Conservation (phyloP, 2,888 invertebrate genomes). For the Drosophila kokeensis region DNA sequence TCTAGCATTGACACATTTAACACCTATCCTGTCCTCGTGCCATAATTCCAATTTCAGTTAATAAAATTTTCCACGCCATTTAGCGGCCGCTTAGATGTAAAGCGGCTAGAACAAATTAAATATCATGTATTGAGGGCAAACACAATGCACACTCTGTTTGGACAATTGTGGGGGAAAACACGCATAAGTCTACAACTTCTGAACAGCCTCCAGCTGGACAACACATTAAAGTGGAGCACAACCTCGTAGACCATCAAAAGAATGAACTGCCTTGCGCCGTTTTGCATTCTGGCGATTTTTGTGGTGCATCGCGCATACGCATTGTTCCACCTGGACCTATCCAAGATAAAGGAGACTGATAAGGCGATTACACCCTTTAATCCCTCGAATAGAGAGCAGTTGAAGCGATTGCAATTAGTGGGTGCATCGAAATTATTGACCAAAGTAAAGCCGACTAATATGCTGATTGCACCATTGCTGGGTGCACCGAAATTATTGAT, state of each 20-base stretch:
- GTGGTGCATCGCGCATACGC: conserved; percentile 34
- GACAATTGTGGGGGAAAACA: conserved; percentile 68
- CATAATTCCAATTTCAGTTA: conserved; percentile 50
- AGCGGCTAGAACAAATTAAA: conserved; percentile 33
- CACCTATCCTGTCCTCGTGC: background rate
- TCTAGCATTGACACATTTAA: conserved; percentile 70
- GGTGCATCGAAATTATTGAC: background rate
- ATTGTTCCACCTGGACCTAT: conserved; percentile 3
- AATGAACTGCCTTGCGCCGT: conserved; percentile 49
- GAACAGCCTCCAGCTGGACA: conserved; percentile 31
- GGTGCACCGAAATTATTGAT: background rate
- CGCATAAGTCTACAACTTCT: conserved; percentile 26
- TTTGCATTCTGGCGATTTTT: conserved; percentile 23
- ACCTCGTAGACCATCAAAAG: conserved; percentile 24
- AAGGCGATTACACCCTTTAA: conserved; percentile 44
- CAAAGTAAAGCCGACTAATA: background rate
- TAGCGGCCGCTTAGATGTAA: conserved; percentile 29
- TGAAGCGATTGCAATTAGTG: conserved; percentile 35
- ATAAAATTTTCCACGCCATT: conserved; percentile 74
- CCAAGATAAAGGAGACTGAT: background rate
- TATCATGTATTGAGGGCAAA: conserved; percentile 33
- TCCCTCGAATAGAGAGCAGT: conserved; percentile 37
- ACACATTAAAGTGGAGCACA: conserved; percentile 39
- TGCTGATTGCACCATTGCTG: conserved; percentile 23
- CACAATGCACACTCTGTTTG: conserved; percentile 62